phyloP scores from a whole-genome alignment of 2,113 vertebrate species.

The Aplodontia rufa region DNA sequence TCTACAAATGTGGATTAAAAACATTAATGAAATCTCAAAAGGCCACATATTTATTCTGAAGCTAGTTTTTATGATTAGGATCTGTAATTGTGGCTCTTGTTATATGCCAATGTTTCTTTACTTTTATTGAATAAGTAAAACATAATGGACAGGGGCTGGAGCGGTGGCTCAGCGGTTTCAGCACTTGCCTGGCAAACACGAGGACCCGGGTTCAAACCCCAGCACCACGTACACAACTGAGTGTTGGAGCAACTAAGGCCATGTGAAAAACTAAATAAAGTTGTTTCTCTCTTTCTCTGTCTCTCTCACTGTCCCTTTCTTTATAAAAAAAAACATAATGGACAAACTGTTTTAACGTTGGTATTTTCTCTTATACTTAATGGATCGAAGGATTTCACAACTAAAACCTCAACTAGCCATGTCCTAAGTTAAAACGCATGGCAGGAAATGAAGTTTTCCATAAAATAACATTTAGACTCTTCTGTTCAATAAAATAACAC shows the following conservation, averaged over 20 bases:
- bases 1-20: neutral
- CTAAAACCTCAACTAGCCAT: slow-evolving; percentile 62
- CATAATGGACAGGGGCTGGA: neutral
- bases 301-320: no score
- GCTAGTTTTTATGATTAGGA: neutral
- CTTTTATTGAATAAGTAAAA: slow-evolving; percentile 40
- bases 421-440: slow-evolving; percentile 82
- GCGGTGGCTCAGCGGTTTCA: no score
- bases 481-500: slow-evolving; percentile 82
- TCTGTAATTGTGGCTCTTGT: neutral
- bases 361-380: slow-evolving; percentile 71
- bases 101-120: neutral
- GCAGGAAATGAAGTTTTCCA: slow-evolving; percentile 84
- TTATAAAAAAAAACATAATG: slow-evolving; percentile 45
- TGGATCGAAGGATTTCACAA: slow-evolving; percentile 74
- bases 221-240: no score
- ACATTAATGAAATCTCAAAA: neutral
- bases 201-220: no score
- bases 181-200: no score
- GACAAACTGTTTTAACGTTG: slow-evolving; percentile 49
- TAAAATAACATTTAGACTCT: slow-evolving; percentile 79
- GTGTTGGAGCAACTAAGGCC: no score
- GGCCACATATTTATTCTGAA: slow-evolving; percentile 12
- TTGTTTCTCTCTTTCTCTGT: no score
- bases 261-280: no score